Base-by-base conservation (phyloP, 1,140 invertebrate genomes). In the Micrasema longulum region DNA sequence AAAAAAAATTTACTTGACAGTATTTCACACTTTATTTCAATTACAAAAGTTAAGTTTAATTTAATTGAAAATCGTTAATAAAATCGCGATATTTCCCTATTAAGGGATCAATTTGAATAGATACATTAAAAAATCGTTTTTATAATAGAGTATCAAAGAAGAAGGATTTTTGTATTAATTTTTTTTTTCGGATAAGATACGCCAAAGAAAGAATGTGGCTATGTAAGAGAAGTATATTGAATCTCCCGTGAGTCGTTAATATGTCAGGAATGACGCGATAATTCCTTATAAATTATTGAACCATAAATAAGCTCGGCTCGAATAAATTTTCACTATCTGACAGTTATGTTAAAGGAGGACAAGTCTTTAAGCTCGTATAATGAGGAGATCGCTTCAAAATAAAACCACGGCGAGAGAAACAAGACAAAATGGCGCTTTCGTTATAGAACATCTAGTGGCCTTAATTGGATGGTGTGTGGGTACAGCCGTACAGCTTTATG, bases 251-350 rank as follows among this genome's bases (percentile, higher is more conserved):
- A 57, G 38, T 45, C 57, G 41, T 63, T 22, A 63, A 63, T 2
- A 10, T 23, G 41, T 63, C 41, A 12, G 45, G 36, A 43, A 31
- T 45, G 38, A 45, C 41, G 57, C 57, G 57, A 63, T 63, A 63
- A 63, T 63, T 63, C 57, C 57, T 63, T 63, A 43, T 45, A 63
- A 63, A 63, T 63, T 41, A 63, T 63, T 63, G 57, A 43, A 63
- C 41, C 57, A 26, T 63, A 63, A 63, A 63, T 63, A 43, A 63
- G 11, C 20, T 12, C 38, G 22, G 10, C 57, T 63, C 41, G 36
- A 63, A 63, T 63, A 63, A 41, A 63, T 63, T 63, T 23, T 43
- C 57, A 63, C 6, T 23, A 63, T 45, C 57, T 63, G 57, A 63
- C 57, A 63, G 57, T 63, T 43, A 62, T 41, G 18, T 43, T 43